These are phyloP conservation scores for Tortrix viridana DNA, from an alignment of 2,888 invertebrate genomes.

Conservation along the genomic window DNA sequence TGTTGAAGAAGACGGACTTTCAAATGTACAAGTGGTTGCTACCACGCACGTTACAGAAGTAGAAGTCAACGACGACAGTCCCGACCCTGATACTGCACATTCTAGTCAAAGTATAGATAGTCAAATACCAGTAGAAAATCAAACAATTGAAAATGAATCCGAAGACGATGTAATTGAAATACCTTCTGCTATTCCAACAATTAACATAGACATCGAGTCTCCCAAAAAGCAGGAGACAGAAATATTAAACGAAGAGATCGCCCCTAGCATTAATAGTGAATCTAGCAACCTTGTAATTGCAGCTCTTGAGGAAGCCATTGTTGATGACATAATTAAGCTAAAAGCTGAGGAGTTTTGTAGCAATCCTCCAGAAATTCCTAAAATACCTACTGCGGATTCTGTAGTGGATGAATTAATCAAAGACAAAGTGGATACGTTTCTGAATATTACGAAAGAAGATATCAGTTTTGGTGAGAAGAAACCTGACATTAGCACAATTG, in stretches of 20 bases:
- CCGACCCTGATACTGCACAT: slow-evolving; percentile 1
- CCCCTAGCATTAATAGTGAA: not conserved
- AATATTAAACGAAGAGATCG: not conserved
- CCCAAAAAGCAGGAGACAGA: not conserved
- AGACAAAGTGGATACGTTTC: slow-evolving; percentile 30
- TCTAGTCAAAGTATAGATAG: slow-evolving; percentile 33
- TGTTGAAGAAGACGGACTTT: slow-evolving; percentile 40
- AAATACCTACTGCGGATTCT: not conserved
- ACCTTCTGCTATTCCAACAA: slow-evolving; percentile 1
- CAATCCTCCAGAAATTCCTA: slow-evolving; percentile 8
- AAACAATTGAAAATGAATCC: slow-evolving; percentile 31
- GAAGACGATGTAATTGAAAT: slow-evolving; percentile 19
- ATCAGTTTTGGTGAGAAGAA: slow-evolving; percentile 18
- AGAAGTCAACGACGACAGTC: slow-evolving; percentile 17
- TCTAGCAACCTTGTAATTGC: not conserved
- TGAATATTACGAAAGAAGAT: slow-evolving; percentile 22
- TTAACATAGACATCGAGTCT: not conserved
- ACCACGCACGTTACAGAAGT: slow-evolving; percentile 40
- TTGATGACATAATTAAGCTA: slow-evolving; percentile 37
- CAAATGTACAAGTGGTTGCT: slow-evolving; percentile 40
- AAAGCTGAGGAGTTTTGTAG: slow-evolving; percentile 35
- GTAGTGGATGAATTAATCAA: slow-evolving; percentile 45
- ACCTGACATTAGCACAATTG: not conserved
- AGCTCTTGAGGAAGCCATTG: slow-evolving; percentile 6
- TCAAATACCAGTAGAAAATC: slow-evolving; percentile 37